A percentile compares a stretch with the other conserved stretches of the same genome.
Evolutionary conservation across 1,140 invertebrate species (phyloP).

Genomic region (Diploscapter pachys): DNA sequence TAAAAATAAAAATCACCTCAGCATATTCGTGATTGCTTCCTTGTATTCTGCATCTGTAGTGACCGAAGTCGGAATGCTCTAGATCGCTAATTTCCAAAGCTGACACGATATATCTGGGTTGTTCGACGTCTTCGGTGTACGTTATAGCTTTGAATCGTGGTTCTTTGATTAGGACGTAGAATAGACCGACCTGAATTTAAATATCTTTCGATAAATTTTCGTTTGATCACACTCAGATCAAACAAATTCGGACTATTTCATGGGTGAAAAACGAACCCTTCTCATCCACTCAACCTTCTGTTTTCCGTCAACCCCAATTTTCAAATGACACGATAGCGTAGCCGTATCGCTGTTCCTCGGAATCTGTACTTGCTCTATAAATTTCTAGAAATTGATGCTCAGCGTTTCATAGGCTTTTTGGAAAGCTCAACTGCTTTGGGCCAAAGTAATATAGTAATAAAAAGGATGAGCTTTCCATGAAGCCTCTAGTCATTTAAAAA

Average conservation of each 20-base stretch:
- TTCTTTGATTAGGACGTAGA: neutral
- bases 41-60: slow-evolving; percentile 19
- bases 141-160: neutral
- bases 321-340: slow-evolving; percentile 10
- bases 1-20: slow-evolving; percentile 1
- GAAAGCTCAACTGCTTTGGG: too few relatives aligned
- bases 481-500: too few relatives aligned
- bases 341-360: slow-evolving; percentile 2
- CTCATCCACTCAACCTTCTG: slow-evolving; percentile 3
- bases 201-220: neutral
- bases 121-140: slow-evolving; percentile 11
- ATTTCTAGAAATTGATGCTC: too few relatives aligned
- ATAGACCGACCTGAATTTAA: neutral
- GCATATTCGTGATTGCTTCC: neutral
- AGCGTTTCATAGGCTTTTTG: too few relatives aligned
- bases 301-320: neutral
- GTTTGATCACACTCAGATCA: neutral
- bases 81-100: slow-evolving; percentile 12
- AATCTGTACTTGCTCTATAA: neutral
- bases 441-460: too few relatives aligned
- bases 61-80: slow-evolving; percentile 11
- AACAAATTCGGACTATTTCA: neutral
- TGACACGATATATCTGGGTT: slow-evolving; percentile 5
- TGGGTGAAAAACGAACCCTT: neutral
- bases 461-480: too few relatives aligned